Conservation (phyloP, 1,140 invertebrate species). For the Tetramorium alpestre region DNA sequence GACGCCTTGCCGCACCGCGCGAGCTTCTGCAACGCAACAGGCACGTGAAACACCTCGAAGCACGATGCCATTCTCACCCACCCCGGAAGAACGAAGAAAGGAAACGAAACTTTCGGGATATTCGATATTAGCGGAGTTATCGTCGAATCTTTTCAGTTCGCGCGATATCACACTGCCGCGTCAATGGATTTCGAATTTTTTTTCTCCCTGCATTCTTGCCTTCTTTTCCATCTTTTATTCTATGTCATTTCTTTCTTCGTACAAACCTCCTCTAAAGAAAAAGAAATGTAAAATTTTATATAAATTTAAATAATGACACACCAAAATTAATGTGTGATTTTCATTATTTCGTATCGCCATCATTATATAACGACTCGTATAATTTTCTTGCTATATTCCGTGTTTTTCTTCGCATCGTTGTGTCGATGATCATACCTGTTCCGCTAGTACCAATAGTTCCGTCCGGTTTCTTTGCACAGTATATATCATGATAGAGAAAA, state of each 20-base stretch:
- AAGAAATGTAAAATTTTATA: not conserved
- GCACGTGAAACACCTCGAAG: constrained; percentile 43
- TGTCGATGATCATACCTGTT: not conserved
- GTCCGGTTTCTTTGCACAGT: not conserved
- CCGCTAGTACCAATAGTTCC: not conserved
- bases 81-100: not conserved
- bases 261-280: not conserved
- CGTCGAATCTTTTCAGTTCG: not conserved
- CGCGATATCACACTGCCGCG: not conserved
- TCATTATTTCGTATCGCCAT: not conserved
- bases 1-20: not conserved
- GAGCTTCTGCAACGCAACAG: constrained; percentile 51
- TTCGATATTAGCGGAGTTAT: constrained; percentile 44
- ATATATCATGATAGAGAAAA: not conserved
- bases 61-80: not conserved
- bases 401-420: not conserved
- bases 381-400: not conserved
- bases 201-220: not conserved
- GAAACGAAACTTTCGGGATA: not conserved
- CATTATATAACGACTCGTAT: not conserved
- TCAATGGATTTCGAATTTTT: not conserved
- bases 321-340: not conserved
- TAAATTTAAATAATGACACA: not conserved
- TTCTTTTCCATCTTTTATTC: not conserved
- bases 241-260: not conserved